These are phyloP conservation scores for Euura saliciscinereae DNA, from an alignment of 1,140 invertebrate genomes.

Conservation along the genomic window DNA sequence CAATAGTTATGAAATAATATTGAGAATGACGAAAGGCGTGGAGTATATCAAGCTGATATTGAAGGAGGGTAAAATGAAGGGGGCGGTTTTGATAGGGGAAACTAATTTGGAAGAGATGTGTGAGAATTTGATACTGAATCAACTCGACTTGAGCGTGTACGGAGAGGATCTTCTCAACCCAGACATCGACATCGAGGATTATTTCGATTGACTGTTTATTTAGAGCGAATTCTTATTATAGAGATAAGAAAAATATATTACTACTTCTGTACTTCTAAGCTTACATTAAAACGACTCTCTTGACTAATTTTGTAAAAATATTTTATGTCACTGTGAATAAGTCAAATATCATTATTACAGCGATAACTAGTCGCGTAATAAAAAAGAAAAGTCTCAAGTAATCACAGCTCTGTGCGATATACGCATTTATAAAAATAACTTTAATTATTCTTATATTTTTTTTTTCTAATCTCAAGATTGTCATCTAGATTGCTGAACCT, in stretches of 20 bases:
- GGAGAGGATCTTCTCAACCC: slow-evolving; percentile 95
- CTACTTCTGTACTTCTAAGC: background rate
- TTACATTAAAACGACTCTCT: background rate
- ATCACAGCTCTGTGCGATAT: background rate
- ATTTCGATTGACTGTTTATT: slow-evolving; percentile 84
- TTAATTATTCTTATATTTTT: too few relatives aligned
- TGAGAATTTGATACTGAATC: slow-evolving; percentile 97
- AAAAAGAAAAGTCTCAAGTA: background rate
- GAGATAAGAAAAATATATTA: slow-evolving; percentile 20
- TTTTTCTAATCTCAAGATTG: too few relatives aligned
- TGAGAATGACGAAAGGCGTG: slow-evolving; percentile 80
- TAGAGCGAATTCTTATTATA: slow-evolving; percentile 12
- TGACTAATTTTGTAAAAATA: background rate
- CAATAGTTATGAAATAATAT: slow-evolving; percentile 83
- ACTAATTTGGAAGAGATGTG: slow-evolving; percentile 98
- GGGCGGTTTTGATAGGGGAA: slow-evolving; percentile 95
- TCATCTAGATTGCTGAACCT: too few relatives aligned
- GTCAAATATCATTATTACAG: background rate
- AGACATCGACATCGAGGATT: slow-evolving; percentile 97
- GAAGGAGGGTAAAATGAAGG: slow-evolving; percentile 84
- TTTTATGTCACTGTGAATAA: too few relatives aligned
- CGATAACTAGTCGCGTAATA: background rate
- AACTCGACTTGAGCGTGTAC: slow-evolving; percentile 86
- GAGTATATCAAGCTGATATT: slow-evolving; percentile 95
- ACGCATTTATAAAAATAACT: too few relatives aligned